Percentiles rank a stretch among this genome's conserved stretches.
These are phyloP conservation scores for Formicarius rufipectus DNA, from an alignment of 2,113 vertebrate species.

Conservation along the genomic window DNA sequence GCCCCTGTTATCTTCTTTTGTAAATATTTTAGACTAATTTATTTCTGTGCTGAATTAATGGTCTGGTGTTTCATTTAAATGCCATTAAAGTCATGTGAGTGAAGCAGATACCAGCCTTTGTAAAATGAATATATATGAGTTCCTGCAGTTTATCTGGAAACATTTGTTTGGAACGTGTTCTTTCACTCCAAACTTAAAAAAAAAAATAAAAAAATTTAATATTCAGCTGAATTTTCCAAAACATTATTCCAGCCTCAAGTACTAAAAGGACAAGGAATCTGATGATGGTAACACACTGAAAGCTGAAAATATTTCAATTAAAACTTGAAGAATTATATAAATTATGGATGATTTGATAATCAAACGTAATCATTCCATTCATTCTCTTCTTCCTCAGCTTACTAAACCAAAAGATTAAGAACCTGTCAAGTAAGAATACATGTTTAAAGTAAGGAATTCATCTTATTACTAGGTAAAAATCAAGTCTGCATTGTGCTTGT, in stretches of 20 bases:
- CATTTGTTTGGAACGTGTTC: background rate
- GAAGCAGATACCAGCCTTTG: background rate
- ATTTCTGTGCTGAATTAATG: conserved; percentile 1
- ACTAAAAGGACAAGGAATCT: background rate
- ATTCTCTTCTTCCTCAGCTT: background rate
- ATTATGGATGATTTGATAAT: background rate
- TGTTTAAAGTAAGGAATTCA: background rate
- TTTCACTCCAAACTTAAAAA: background rate
- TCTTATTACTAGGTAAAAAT: conserved; percentile 34
- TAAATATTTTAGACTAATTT: conserved; percentile 21
- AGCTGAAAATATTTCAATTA: background rate
- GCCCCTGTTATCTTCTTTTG: background rate
- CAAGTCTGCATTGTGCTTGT: background rate
- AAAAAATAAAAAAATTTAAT: background rate
- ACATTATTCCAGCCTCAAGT: background rate
- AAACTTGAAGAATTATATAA: background rate
- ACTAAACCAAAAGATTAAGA: background rate
- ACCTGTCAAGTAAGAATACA: background rate
- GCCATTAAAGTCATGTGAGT: background rate
- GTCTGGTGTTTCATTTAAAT: background rate
- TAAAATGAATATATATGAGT: background rate
- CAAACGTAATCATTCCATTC: background rate
- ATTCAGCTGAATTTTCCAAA: background rate
- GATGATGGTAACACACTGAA: background rate
- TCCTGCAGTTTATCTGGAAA: background rate